A percentile compares a stretch with the other conserved stretches of the same genome.
Conservation (phyloP, 2,113 vertebrate genomes). For the Diadophis punctatus region DNA sequence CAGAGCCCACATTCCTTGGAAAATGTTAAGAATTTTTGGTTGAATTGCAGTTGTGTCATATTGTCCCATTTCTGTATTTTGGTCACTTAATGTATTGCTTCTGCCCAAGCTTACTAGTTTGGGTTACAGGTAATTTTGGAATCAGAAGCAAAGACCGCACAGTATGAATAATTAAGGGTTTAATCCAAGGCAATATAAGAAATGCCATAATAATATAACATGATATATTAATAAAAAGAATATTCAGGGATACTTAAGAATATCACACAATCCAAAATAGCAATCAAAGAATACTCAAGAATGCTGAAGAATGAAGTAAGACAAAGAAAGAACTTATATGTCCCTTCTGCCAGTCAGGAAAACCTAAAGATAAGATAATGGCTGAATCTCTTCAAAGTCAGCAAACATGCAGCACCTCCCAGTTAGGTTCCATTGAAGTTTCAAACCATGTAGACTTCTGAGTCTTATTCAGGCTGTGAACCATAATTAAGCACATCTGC, state of each 20-base stretch:
- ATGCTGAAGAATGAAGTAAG: too few species aligned
- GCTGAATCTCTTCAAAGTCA: background rate
- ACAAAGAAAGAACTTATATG: background rate
- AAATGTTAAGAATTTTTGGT: background rate
- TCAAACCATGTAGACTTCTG: background rate
- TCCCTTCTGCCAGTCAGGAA: background rate
- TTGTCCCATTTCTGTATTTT: background rate
- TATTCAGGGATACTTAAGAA: background rate
- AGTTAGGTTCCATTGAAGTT: background rate
- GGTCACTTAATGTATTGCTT: background rate
- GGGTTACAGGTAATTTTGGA: background rate
- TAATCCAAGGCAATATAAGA: background rate
- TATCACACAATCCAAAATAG: background rate
- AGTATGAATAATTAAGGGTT: background rate
- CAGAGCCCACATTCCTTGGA: background rate
- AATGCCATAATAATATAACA: background rate
- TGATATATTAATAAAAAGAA: background rate
- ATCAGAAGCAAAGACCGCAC: background rate
- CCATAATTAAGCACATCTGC: background rate
- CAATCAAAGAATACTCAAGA: background rate
- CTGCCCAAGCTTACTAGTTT: background rate
- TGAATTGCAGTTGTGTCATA: background rate
- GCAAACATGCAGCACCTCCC: background rate
- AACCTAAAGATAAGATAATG: background rate
- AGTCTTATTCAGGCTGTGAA: background rate